Conservation (phyloP, 2,113 vertebrate genomes). For the Haplochromis burtoni region DNA sequence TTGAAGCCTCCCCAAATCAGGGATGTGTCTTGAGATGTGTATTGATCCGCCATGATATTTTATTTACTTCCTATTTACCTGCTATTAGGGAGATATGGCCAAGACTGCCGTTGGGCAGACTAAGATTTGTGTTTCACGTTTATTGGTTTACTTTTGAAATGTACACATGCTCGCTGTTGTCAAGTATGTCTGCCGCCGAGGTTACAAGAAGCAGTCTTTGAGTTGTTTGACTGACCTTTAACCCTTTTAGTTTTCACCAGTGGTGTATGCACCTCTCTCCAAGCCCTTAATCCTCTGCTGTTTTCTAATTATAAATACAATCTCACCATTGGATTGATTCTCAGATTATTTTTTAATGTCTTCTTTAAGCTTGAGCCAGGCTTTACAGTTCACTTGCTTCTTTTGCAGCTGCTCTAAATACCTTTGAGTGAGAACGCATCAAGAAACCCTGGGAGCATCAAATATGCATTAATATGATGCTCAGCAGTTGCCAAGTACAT, state of each 20-base stretch:
- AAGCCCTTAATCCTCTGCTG: not conserved
- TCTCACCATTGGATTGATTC: not conserved
- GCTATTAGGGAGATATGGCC: not conserved
- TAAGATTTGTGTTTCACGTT: not conserved
- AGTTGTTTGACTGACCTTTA: not conserved
- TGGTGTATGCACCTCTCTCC: not conserved
- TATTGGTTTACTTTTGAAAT: not conserved
- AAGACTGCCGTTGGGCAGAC: not conserved
- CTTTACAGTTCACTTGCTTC: not conserved
- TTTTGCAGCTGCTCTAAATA: not conserved
- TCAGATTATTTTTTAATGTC: not conserved
- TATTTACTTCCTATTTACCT: not conserved
- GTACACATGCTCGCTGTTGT: not conserved
- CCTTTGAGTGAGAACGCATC: not conserved
- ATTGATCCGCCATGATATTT: conserved; percentile 13
- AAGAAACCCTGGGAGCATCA: not conserved
- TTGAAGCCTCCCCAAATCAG: conserved; percentile 7
- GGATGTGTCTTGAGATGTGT: not conserved
- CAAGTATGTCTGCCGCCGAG: not conserved
- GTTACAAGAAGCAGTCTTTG: not conserved
- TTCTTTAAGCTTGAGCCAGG: not conserved
- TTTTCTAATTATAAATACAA: not conserved
- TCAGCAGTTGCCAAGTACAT: not conserved
- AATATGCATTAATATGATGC: not conserved
- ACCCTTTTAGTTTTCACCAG: not conserved